phyloP scores from a whole-genome alignment of 2,113 vertebrate species.

The Casuarius casuarius region DNA sequence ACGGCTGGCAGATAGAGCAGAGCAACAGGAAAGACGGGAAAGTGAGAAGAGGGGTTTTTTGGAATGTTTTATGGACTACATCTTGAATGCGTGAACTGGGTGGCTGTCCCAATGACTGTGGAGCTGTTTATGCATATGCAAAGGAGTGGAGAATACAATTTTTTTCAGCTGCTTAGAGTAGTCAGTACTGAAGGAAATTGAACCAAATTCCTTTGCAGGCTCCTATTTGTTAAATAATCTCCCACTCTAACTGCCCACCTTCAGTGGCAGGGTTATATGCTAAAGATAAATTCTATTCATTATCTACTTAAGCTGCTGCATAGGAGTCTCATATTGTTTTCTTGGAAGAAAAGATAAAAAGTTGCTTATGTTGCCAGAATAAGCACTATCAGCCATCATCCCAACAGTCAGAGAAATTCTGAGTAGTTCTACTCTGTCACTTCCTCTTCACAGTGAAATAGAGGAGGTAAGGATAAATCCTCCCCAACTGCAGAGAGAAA shows the following conservation, averaged over 20 bases:
- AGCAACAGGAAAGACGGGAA: slow-evolving; percentile 60
- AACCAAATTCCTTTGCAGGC: not conserved
- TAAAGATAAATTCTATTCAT: not conserved
- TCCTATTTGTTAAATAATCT: not conserved
- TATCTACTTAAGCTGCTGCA: not conserved
- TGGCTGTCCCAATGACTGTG: slow-evolving; percentile 55
- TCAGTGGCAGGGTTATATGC: not conserved
- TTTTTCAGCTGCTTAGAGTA: slow-evolving; percentile 48
- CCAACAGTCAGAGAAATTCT: not conserved
- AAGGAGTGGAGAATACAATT: slow-evolving; percentile 47
- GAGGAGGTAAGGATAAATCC: slow-evolving; percentile 4
- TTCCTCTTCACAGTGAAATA: not conserved
- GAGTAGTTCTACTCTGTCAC: not conserved
- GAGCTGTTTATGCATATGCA: slow-evolving; percentile 68
- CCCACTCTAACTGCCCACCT: not conserved
- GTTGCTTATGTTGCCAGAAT: not conserved
- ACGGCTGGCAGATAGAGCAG: slow-evolving; percentile 62
- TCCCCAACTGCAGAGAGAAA: not conserved
- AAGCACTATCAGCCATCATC: not conserved
- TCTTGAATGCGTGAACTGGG: slow-evolving; percentile 52
- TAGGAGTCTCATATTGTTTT: not conserved
- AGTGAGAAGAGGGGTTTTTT: slow-evolving; percentile 52
- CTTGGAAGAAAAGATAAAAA: slow-evolving; percentile 3
- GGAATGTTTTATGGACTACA: slow-evolving; percentile 64
- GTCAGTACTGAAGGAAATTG: not conserved